Conservation (phyloP, 2,888 invertebrate species). For the Brachypalpus laphriformis region DNA sequence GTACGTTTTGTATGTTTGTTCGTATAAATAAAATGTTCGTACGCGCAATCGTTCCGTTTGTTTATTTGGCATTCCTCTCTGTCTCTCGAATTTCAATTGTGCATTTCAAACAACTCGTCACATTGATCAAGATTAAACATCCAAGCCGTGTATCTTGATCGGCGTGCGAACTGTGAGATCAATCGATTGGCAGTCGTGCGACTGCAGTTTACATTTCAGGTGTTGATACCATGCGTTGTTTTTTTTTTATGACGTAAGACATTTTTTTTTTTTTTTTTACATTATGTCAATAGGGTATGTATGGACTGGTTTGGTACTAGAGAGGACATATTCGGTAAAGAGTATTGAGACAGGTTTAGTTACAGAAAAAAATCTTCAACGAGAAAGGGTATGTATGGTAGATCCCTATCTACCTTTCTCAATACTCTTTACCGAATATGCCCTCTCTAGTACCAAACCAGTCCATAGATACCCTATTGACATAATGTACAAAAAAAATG, state of each 20-base stretch:
- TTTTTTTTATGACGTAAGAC: conserved; percentile 3
- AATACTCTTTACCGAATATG: no score
- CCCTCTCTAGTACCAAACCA: background rate
- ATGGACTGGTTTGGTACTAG: background rate
- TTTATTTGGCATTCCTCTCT: conserved; percentile 17
- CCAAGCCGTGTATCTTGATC: conserved; percentile 18
- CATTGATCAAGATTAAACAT: conserved; percentile 12
- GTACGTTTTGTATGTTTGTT: no score
- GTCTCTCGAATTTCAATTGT: background rate
- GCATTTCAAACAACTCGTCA: conserved; percentile 27
- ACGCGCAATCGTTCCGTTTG: background rate
- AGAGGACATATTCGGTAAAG: no score
- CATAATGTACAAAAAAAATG: background rate
- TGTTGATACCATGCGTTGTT: conserved; percentile 34
- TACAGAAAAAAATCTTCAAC: no score
- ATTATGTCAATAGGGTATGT: background rate
- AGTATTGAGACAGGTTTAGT: no score
- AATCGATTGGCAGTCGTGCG: conserved; percentile 39
- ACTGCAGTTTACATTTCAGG: conserved; percentile 31
- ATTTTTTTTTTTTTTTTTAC: background rate
- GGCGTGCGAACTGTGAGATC: conserved; percentile 33
- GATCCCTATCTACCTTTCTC: no score
- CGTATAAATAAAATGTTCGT: background rate
- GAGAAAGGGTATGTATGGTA: no score
- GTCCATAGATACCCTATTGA: background rate